Base-by-base conservation (phyloP, 2,888 invertebrate species). In the Cyclophora albipunctata region DNA sequence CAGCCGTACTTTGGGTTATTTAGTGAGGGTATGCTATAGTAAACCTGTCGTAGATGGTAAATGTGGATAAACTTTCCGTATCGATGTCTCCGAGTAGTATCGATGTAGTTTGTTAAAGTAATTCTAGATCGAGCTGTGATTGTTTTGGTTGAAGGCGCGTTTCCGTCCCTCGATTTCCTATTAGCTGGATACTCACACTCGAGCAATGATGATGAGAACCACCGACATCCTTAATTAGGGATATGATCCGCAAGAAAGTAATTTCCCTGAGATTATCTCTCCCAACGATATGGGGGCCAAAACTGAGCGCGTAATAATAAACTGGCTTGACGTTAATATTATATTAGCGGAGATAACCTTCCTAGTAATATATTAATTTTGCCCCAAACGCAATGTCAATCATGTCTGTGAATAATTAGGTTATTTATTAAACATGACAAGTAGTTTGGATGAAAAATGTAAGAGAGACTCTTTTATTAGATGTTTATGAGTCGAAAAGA, bases 181-280 rank as follows among this genome's bases (percentile, higher is more conserved):
- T 79, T 74, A 80, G 62, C 63, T 66, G 64, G 66, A 67, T 68
- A 71, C 66, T 71, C 60, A 62, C 68, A 66, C 68, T 68, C 61
- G 62, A 66, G 64, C 57, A 58, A 57, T 72, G 69, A 71, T 66
- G 68, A 76, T 69, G 66, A 66, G 70, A 64, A 64, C 64, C 67
- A 2, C 20, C 5, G 68, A 70, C 71, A 63, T 71, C 72, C 75
- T 73, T 84, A 84, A 84, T 84, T 84, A 81, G 70, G 73, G 71
- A 77, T 75, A 79, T 81, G 77, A 81, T 73, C 75, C 74, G 71
- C 76, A 75, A 71, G 75, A 81, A 81, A 77, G 81, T 78, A 81
- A 83, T 84, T 81, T 79, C 68, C 71, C 61, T 61, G 62, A 69
- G 74, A 77, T 75, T 71, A 82, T 62, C 59, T 56, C 48, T 50